Conservation (phyloP, 2,113 vertebrate species). For the Murina feae region DNA sequence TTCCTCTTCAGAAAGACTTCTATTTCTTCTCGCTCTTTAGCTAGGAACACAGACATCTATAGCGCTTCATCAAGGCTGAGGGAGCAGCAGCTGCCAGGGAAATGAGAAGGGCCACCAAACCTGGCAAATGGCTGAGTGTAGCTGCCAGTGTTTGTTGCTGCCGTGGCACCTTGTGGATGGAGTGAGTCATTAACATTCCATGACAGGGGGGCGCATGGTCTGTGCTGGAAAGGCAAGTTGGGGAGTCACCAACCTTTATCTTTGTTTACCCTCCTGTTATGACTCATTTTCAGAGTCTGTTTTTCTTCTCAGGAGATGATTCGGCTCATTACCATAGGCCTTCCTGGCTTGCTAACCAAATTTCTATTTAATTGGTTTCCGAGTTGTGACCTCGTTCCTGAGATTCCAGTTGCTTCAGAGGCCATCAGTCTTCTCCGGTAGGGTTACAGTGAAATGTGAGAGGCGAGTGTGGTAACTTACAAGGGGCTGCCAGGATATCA, state of each 20-base stretch:
- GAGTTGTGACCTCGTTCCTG: background rate
- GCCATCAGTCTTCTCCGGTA: background rate
- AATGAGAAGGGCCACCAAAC: background rate
- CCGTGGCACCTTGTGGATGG: background rate
- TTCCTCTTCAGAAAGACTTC: background rate
- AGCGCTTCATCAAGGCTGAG: background rate
- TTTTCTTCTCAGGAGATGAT: conserved; percentile 39
- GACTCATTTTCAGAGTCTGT: conserved; percentile 38
- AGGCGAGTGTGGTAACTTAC: accelerated
- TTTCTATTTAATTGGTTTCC: background rate
- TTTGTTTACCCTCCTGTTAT: conserved; percentile 57
- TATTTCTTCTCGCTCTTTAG: background rate
- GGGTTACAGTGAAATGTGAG: accelerated
- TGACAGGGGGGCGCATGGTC: background rate
- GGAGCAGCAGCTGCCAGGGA: conserved; percentile 1
- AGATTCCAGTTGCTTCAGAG: background rate
- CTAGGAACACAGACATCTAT: background rate
- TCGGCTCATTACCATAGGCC: conserved; percentile 1
- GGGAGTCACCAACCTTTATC: conserved; percentile 46
- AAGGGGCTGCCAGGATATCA: background rate
- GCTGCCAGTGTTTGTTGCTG: conserved; percentile 39
- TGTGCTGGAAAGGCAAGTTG: conserved; percentile 16
- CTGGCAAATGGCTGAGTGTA: background rate
- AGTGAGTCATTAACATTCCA: conserved; percentile 48
- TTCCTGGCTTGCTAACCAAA: conserved; percentile 1